phyloP scores from a whole-genome alignment of 2,113 vertebrate genomes.

The Noctilio leporinus region DNA sequence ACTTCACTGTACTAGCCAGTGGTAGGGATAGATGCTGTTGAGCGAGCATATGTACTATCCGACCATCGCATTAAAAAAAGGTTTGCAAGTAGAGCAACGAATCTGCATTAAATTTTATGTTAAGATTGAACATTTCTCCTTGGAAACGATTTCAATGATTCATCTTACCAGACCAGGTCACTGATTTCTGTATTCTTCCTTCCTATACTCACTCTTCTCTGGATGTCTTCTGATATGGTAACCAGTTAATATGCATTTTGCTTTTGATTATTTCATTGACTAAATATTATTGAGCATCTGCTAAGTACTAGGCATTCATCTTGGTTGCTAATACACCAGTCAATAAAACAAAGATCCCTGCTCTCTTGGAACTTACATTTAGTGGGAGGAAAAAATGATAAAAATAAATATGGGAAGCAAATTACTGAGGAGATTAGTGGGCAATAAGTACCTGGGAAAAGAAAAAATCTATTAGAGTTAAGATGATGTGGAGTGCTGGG shows the following conservation, averaged over 20 bases:
- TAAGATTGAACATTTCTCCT: too few relatives aligned
- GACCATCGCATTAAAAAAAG: too few relatives aligned
- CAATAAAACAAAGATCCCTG: neutral
- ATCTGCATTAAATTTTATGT: too few relatives aligned
- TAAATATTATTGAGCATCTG: neutral
- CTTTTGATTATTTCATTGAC: neutral
- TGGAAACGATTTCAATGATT: too few relatives aligned
- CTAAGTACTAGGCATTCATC: neutral
- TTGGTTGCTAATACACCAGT: neutral
- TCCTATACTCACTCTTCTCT: neutral
- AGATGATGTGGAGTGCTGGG: neutral
- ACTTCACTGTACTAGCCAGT: too few relatives aligned
- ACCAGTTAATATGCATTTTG: neutral
- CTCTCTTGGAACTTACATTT: neutral
- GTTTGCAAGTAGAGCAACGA: too few relatives aligned
- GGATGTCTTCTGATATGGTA: neutral
- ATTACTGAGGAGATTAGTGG: neutral
- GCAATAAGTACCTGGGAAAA: neutral
- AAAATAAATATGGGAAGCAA: neutral
- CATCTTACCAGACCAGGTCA: neutral
- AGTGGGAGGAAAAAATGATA: neutral
- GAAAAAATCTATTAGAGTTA: neutral
- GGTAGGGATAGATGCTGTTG: too few relatives aligned
- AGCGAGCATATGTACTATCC: too few relatives aligned
- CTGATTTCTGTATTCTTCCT: neutral